Evolutionary conservation across 2,797 vertebrate genomes (phyloP), one percentile per base, ranked within the genome.

Genomic region (Sebastes taczanowskii): DNA sequence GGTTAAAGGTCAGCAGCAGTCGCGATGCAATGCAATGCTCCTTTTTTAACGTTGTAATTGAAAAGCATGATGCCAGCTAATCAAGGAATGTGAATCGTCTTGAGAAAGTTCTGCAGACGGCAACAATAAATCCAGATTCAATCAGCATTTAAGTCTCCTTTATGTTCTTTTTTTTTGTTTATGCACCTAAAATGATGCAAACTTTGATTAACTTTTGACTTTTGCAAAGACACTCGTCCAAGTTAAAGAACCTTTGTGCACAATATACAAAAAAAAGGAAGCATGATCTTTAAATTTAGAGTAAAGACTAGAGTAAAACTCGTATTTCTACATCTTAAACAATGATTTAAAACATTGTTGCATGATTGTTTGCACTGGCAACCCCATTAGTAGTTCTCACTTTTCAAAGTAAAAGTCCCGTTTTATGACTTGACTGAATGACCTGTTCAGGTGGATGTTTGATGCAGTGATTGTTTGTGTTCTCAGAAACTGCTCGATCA

Each of bases 401-500:
- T 16, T 66, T 20, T 29, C 14, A 71, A 61, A 64, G 8, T 55
- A 55, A 77, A 18, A 49, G 22, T 61, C 35, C 34, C 1, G 0
- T 32, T 4, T 63, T 64, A 46, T 20, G 38, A 61, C 56, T 77
- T 56, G 6, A 62, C 68, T 4, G 13, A 46, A 2, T 62, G 63
- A 80, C 56, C 52, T 74, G 30, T 30, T 58, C 46, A 74, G 60
- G 55, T 79, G 71, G 49, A 58, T 11, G 49, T 52, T 25, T 25
- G 25, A 25, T 25, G 23, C 52, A 16, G 8, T 58, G 56, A 67
- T 77, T 78, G 64, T 77, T 71, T 85, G 70, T 32, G 11, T 38
- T 80, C 68, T 38, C 30, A 29, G 10, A 86, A 90, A 77, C 14
- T 72, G 89, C 91, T 52, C 0, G 20, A 66, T 92, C 89, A 91